A percentile compares a stretch with the other conserved stretches of the same genome.
Conservation (phyloP, 2,888 invertebrate species). For the Watsonalla binaria region DNA sequence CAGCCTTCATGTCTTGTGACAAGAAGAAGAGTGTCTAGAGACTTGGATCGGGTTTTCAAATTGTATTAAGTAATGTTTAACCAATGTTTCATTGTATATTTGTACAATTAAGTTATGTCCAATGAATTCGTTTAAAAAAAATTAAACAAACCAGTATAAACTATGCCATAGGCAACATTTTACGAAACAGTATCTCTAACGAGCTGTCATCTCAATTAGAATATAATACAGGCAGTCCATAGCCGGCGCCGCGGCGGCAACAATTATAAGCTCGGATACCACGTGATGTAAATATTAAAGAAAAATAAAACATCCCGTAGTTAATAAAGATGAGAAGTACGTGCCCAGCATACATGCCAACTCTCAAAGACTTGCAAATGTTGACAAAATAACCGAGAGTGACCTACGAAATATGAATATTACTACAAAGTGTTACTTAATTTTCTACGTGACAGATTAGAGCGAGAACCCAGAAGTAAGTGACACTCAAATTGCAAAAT, state of each 20-base stretch:
- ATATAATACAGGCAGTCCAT: constrained; percentile 32
- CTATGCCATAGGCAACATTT: background rate
- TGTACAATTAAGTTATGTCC: too few species aligned
- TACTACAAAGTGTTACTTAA: constrained; percentile 39
- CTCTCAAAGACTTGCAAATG: constrained; percentile 54
- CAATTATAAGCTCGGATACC: constrained; percentile 45
- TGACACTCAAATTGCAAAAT: constrained; percentile 7
- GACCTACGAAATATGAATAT: constrained; percentile 34
- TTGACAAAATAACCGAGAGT: constrained; percentile 38
- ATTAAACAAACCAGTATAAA: background rate
- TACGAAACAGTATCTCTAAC: background rate
- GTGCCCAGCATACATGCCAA: constrained; percentile 49
- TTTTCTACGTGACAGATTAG: constrained; percentile 49
- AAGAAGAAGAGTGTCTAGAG: too few species aligned
- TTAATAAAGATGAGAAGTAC: constrained; percentile 57
- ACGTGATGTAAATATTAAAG: constrained; percentile 46
- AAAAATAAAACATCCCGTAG: constrained; percentile 35
- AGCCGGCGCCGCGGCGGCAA: constrained; percentile 40
- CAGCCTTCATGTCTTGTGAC: too few species aligned
- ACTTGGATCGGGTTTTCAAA: too few species aligned
- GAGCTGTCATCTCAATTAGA: constrained; percentile 5
- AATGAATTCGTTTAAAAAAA: too few species aligned
- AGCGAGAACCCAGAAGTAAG: constrained; percentile 1
- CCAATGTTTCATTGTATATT: too few species aligned
- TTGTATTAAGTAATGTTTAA: too few species aligned